Base-by-base conservation (phyloP, 2,797 vertebrate genomes). In the Scolopax rusticola region DNA sequence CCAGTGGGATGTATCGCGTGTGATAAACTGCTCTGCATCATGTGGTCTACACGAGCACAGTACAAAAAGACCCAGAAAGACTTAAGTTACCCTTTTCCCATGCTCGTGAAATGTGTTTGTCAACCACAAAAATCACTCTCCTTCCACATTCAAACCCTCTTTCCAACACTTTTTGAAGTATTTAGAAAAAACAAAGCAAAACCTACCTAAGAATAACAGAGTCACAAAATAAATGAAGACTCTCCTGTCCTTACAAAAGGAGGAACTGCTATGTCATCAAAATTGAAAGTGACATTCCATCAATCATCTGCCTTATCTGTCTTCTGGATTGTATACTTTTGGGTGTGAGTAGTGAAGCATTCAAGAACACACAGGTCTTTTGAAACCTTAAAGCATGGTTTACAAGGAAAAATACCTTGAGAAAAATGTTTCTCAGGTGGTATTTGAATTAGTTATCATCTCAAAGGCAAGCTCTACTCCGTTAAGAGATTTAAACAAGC, bases 221-320 rank as follows among this genome's bases (percentile, higher is more conserved):
- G 38, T 47, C 10, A 59, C 43, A 80, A 90, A 68, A 69, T 7
- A 74, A 80, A 69, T 8, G 0, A 76, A 83, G 40, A 84, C 33
- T 15, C 27, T 84, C 32, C 74, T 71, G 64, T 41, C 59, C 40
- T 89, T 47, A 81, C 32, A 74, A 65, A 53, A 89, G 53, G 12
- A 87, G 61, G 61, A 92, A 89, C 45, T 48, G 56, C 51, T 21
- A 36, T 45, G 40, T 43, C 57, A 75, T 81, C 50, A 73, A 81
- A 87, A 78, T 16, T 32, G 28, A 18, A 71, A 89, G 69, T 17
- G 61, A 83, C 40, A 1, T 23, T 9, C 45, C 53, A 96, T 89
- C 79, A 78, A 61, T 88, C 87, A 75, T 4, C 83, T 60, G 28
- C 60, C 61, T 96, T 91, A 95, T 92, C 93, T 89, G 13, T 24